Percentiles rank a stretch among this genome's conserved stretches.
These are phyloP conservation scores for Drosophila takahashii DNA, from an alignment of 1,140 invertebrate genomes.

Conservation along the genomic window DNA sequence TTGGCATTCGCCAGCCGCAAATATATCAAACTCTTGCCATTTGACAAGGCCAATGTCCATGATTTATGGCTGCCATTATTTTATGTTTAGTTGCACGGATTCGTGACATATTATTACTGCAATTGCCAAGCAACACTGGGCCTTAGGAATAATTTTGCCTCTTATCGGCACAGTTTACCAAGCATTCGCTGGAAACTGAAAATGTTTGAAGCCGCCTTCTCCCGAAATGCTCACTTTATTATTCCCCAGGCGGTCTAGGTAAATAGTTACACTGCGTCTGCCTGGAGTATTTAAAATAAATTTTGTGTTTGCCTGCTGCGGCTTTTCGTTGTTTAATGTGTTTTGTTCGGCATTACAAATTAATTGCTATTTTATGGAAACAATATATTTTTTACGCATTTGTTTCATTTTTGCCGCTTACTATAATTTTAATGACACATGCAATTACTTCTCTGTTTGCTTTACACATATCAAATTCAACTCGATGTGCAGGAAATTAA, in stretches of 20 bases:
- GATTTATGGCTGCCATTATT: slow-evolving; percentile 71
- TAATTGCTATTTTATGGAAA: slow-evolving; percentile 39
- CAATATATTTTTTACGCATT: slow-evolving; percentile 18
- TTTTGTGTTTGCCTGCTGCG: slow-evolving; percentile 11
- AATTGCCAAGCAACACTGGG: slow-evolving; percentile 32
- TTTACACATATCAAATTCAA: slow-evolving; percentile 38
- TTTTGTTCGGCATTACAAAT: slow-evolving; percentile 44
- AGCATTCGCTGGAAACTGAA: slow-evolving; percentile 22
- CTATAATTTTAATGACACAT: slow-evolving; percentile 39
- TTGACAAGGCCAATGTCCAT: slow-evolving; percentile 68
- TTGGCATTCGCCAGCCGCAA: slow-evolving; percentile 52
- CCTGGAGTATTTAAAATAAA: slow-evolving; percentile 19
- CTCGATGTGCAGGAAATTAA: slow-evolving; percentile 27
- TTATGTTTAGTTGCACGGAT: slow-evolving; percentile 71
- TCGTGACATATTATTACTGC: slow-evolving; percentile 46
- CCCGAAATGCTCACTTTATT: slow-evolving; percentile 34
- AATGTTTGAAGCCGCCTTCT: background rate
- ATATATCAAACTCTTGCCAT: slow-evolving; percentile 56
- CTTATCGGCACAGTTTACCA: slow-evolving; percentile 23
- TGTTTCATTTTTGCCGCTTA: background rate
- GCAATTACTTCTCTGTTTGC: slow-evolving; percentile 38
- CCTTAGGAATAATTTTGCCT: slow-evolving; percentile 17
- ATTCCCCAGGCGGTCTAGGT: background rate
- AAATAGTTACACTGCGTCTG: slow-evolving; percentile 30
- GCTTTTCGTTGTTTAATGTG: slow-evolving; percentile 5